Percentiles rank a stretch among this genome's conserved stretches.
These are phyloP conservation scores for Metopia argyrocephala DNA, from an alignment of 2,888 invertebrate species.

Conservation along the genomic window DNA sequence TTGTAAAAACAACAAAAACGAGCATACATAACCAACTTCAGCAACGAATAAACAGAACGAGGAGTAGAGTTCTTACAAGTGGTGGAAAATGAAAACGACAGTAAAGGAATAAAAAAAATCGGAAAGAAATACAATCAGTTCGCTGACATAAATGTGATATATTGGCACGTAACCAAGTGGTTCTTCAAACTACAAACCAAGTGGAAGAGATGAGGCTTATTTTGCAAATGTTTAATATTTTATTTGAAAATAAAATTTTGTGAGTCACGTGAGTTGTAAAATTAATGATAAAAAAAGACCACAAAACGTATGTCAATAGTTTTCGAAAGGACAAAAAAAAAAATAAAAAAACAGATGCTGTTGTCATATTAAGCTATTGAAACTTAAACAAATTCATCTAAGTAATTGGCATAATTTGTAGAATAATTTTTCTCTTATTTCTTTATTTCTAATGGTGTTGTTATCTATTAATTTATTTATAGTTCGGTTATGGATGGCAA, in stretches of 20 bases:
- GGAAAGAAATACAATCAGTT: constrained; percentile 66
- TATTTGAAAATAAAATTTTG: background rate
- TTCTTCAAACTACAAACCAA: constrained; percentile 2
- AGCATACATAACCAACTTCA: background rate
- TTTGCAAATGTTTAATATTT: constrained; percentile 34
- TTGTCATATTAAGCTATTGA: too few relatives aligned
- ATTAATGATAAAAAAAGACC: too few relatives aligned
- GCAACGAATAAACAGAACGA: background rate
- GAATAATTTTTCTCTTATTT: too few relatives aligned
- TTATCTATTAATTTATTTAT: too few relatives aligned
- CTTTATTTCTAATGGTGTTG: too few relatives aligned
- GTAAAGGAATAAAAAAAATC: background rate
- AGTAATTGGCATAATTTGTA: too few relatives aligned
- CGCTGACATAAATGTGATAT: constrained; percentile 76
- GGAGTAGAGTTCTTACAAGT: constrained; percentile 21
- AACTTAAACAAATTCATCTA: too few relatives aligned
- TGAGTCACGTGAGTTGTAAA: constrained; percentile 49
- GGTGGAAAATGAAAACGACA: background rate
- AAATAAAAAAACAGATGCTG: too few relatives aligned
- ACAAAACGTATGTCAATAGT: too few relatives aligned
- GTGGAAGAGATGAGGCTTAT: constrained; percentile 26
- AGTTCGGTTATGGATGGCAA: too few relatives aligned
- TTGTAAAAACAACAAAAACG: constrained; percentile 40
- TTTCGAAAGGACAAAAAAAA: too few relatives aligned
- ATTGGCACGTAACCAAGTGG: constrained; percentile 72